A percentile compares a stretch with the other conserved stretches of the same genome.
phyloP scores from a whole-genome alignment of 2,113 vertebrate genomes.

The Nipponia nippon region DNA sequence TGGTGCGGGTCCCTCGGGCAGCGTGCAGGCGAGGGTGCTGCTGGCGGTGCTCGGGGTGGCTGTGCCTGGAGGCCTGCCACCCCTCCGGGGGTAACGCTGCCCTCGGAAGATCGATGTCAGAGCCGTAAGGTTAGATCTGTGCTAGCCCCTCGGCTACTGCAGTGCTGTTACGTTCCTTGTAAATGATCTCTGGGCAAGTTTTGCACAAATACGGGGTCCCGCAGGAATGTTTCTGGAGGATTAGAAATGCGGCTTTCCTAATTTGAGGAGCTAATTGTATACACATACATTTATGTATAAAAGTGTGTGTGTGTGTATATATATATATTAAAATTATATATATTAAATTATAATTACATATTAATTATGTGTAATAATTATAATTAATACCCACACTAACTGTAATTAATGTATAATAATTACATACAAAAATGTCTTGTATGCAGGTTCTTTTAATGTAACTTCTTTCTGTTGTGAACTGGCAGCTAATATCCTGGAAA shows the following conservation, averaged over 20 bases:
- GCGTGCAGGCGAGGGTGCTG: not conserved
- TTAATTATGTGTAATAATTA: not conserved
- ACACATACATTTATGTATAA: not conserved
- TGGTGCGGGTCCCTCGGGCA: not conserved
- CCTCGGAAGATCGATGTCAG: accelerated
- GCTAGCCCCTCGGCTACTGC: not conserved
- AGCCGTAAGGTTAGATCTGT: not conserved
- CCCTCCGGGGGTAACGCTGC: accelerated
- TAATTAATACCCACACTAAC: not conserved
- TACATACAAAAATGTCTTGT: not conserved
- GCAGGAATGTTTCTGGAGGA: not conserved
- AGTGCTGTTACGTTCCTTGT: not conserved
- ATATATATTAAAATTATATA: not conserved
- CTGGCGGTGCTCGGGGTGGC: not conserved
- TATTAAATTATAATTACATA: not conserved
- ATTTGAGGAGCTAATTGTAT: not conserved
- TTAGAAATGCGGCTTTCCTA: not conserved
- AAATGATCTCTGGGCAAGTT: not conserved
- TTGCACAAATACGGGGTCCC: not conserved
- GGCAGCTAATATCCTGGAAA: not conserved
- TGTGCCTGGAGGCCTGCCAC: not conserved
- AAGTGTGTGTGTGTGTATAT: too few species aligned
- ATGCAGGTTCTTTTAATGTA: not conserved
- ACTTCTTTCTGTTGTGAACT: not conserved
- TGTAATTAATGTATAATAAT: not conserved